Percentiles rank a stretch among this genome's conserved stretches.
These are phyloP conservation scores for Trichogramma evanescens DNA, from an alignment of 2,888 invertebrate genomes.

Conservation along the genomic window DNA sequence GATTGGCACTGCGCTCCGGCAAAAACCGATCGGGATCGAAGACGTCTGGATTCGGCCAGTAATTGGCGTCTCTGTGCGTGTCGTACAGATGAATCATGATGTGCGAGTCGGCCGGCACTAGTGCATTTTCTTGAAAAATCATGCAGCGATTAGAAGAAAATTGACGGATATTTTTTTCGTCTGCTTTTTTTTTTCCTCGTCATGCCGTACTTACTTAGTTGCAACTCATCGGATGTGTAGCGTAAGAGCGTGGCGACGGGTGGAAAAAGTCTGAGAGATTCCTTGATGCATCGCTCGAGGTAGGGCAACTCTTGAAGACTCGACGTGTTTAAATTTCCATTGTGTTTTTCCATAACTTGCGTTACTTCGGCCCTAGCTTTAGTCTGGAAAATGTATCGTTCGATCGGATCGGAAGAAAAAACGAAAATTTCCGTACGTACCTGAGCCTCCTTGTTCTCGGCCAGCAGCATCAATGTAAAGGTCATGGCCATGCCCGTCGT, in stretches of 20 bases:
- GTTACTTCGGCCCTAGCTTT: conserved; percentile 31
- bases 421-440: conserved; percentile 15
- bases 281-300: conserved; percentile 64
- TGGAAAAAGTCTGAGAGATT: conserved; percentile 59
- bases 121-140: conserved; percentile 10
- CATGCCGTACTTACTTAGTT: background rate
- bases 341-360: conserved; percentile 49
- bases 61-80: conserved; percentile 13
- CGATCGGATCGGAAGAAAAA: background rate
- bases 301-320: conserved; percentile 61
- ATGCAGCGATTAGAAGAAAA: background rate
- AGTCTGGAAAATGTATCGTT: conserved; percentile 13
- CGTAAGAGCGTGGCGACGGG: conserved; percentile 48
- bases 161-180: no score
- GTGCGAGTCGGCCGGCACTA: conserved; percentile 9
- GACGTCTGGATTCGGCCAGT: conserved; percentile 10
- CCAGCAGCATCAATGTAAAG: conserved; percentile 50
- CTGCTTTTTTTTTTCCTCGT: no score
- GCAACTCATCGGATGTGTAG: background rate
- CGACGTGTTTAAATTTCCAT: conserved; percentile 50
- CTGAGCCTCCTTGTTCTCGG: conserved; percentile 46
- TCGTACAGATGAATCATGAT: conserved; percentile 7
- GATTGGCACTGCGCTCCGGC: background rate
- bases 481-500: conserved; percentile 54
- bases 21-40: conserved; percentile 16